Percentiles rank a stretch among this genome's conserved stretches.
Conservation (phyloP, 2,797 vertebrate species). For the Argyrosomus regius region DNA sequence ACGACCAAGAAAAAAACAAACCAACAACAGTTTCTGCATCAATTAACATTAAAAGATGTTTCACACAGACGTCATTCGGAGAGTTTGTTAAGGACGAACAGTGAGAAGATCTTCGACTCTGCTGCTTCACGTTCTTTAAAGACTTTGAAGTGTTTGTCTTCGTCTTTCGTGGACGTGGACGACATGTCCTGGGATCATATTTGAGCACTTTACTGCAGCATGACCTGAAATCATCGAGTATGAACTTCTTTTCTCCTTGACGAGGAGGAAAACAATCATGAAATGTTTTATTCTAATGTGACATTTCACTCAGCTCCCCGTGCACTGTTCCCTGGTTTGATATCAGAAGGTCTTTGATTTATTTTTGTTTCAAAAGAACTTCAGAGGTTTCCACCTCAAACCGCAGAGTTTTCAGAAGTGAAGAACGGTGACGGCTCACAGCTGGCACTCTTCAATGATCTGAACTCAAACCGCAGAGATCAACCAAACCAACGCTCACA, state of each 20-base stretch:
- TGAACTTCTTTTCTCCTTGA: neutral
- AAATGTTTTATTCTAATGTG: constrained; percentile 6
- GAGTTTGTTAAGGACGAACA: too few relatives aligned
- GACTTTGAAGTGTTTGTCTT: too few relatives aligned
- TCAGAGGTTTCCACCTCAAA: constrained; percentile 16
- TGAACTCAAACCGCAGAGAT: neutral
- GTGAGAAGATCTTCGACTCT: too few relatives aligned
- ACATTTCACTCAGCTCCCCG: constrained; percentile 9
- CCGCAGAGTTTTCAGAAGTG: neutral
- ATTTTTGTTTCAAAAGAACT: constrained; percentile 11
- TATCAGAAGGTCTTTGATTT: constrained; percentile 17
- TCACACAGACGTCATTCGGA: too few relatives aligned
- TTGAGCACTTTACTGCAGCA: too few relatives aligned
- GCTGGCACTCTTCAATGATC: neutral
- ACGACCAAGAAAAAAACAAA: too few relatives aligned
- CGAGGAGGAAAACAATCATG: neutral
- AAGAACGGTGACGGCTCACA: neutral
- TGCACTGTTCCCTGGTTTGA: constrained; percentile 3
- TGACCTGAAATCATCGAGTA: too few relatives aligned
- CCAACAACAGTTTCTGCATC: too few relatives aligned
- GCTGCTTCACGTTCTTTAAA: too few relatives aligned
- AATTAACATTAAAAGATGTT: too few relatives aligned
- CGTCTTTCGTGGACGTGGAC: too few relatives aligned
- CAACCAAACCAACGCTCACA: neutral
- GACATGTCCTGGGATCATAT: too few relatives aligned